Evolutionary conservation across 2,113 vertebrate genomes (phyloP).

Genomic region (Piprites chloris): DNA sequence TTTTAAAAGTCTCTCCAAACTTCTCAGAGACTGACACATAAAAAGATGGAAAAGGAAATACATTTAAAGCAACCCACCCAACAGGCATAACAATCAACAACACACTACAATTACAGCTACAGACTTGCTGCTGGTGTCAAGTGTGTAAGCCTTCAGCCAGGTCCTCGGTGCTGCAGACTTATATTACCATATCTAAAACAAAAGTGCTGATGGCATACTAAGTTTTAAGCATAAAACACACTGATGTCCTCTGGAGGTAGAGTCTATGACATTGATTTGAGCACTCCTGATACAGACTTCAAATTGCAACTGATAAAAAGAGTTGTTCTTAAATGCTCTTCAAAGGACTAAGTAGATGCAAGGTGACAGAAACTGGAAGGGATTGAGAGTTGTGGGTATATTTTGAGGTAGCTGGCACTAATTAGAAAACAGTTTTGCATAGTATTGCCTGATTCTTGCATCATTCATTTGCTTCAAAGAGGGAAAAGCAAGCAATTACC

Average conservation of each 20-base stretch:
- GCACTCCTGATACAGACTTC: neutral
- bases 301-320: neutral
- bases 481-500: neutral
- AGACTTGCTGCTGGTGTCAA: neutral
- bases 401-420: neutral
- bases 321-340: neutral
- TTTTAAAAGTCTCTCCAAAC: neutral
- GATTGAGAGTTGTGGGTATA: neutral
- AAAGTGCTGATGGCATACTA: neutral
- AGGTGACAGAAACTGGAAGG: neutral
- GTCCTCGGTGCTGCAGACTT: neutral
- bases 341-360: neutral
- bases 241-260: neutral
- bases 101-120: neutral
- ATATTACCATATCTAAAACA: neutral
- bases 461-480: neutral
- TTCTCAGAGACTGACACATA: neutral
- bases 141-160: neutral
- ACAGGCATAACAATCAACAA: neutral
- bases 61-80: neutral
- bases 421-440: neutral
- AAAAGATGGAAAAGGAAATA: neutral
- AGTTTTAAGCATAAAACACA: neutral
- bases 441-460: neutral
- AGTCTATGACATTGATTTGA: neutral